phyloP scores from a whole-genome alignment of 2,797 vertebrate genomes.

The Myotis vivesi region DNA sequence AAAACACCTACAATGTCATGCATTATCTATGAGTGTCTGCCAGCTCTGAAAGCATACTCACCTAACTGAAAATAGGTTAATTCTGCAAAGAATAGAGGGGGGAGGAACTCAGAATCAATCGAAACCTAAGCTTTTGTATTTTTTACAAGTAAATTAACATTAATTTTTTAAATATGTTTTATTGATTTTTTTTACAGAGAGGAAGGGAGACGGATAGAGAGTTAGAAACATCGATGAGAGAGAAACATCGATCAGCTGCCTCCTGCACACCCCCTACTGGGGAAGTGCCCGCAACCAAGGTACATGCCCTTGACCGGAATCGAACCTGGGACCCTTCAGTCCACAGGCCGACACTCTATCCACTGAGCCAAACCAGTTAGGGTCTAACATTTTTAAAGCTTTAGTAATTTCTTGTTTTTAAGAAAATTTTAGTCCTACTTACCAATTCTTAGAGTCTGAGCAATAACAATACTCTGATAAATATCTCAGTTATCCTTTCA shows the following conservation, averaged over 20 bases:
- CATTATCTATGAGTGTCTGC: background rate
- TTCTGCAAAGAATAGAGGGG: background rate
- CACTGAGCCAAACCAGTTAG: no score
- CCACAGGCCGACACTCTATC: no score
- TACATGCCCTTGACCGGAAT: no score
- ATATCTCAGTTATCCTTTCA: background rate
- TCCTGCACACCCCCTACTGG: no score
- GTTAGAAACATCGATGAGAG: no score
- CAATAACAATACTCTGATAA: background rate
- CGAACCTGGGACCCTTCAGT: no score
- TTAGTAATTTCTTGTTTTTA: constrained; percentile 28
- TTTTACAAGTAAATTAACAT: background rate
- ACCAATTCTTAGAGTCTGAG: background rate
- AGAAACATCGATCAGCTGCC: no score
- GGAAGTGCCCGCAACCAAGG: no score
- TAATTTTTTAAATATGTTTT: background rate
- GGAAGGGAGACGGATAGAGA: no score
- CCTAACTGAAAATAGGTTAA: background rate
- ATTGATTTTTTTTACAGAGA: no score
- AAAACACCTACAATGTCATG: background rate
- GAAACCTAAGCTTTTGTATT: background rate
- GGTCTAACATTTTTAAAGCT: background rate
- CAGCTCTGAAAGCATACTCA: background rate
- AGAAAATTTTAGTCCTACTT: constrained; percentile 13
- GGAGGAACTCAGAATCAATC: background rate